Evolutionary conservation across 2,113 vertebrate species (phyloP), one percentile per base, ranked within the genome.

Genomic region (Heterotis niloticus): DNA sequence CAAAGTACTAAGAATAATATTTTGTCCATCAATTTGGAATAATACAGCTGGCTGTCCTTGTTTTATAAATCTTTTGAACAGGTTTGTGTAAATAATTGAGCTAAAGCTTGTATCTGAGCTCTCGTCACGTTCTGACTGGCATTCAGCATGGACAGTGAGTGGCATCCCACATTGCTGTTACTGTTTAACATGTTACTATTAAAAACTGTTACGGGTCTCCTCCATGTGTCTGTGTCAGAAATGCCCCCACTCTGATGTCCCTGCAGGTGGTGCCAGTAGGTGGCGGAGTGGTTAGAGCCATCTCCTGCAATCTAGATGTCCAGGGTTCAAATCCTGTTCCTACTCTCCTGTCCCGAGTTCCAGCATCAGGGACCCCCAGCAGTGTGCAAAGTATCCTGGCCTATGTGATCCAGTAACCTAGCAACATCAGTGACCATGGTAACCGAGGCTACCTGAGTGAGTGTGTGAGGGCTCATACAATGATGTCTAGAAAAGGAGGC

Each of bases 401-500:
- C 60, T 79, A 76, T 85, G 78, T 79, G 81, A 81, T 13, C 28
- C 57, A 28, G 52, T 75, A 74, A 73, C 81, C 20, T 79, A 80
- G 84, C 85, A 84, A 88, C 88, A 29, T 28, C 69, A 60, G 29
- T 9, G 10, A 26, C 67, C 69, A 24, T 82, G 28, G 73, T 82
- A 73, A 64, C 67, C 66, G 75, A 77, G 7, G 13, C 20, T 34
- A 13, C 28, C 28, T 16, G 59, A 65, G 76, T 67, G n/a, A 24
- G 12, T 65, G 29, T 24, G 13, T 18, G 64, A 34, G 34, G 24
- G 12, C 51, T 52, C 44, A 34, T 74, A 66, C 11, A 73, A 90
- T 88, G 89, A 28, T 78, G 67, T 78, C 86, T 80, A 81, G 75
- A 59, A 84, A 80, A 84, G 81, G 65, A 80, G 87, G 91, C 89